Base-by-base conservation (phyloP, 1,140 invertebrate genomes). In the Panagrolaimus sp. region DNA sequence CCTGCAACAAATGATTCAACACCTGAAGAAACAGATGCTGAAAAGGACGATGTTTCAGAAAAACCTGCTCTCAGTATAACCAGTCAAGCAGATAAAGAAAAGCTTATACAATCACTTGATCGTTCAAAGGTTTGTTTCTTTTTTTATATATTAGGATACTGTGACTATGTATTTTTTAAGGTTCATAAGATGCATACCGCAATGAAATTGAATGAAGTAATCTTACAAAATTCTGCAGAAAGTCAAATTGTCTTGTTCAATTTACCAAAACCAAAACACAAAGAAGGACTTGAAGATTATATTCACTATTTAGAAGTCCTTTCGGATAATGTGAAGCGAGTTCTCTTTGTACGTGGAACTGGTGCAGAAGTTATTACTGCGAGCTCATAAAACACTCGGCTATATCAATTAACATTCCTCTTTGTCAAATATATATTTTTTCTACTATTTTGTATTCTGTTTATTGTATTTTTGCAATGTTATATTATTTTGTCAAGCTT, bases 311-410 rank as follows among this genome's bases (percentile, higher is more conserved):
- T 98, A 84, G 94, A 98, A 87, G 94, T 97, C 68, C 87, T 98
- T 74, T 97, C 94, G 23, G 95, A 98, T 86, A 92, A 94, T 27
- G 87, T 98, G 84, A 92, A 96, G 83, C 88, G 91, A 84, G 93
- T 97, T 74, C 86, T 98, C 76, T 94, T 98, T 91, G 94, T 98
- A 67, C 87, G 94, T 81, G 96, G 95, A 70, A 91, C 93, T 74
- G 96, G 95, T 46, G 89, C 92, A 82, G 96, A 98, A 88, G 95
- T 98, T 61, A 96, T 98, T 86, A 98, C 96, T 78, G 97, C 97
- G 84, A 97, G 96, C 87, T 97, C 94, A 87, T 98, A 85, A 81
- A 42, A 23, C n/a, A n/a, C 13, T 23, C 27, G 62, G 27, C 51
- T 25, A 25, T 57, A 20, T 27, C n/a, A 20, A 25, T 16, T 57